Evolutionary conservation across 2,113 vertebrate species (phyloP).

Genomic region (Aviceda subcristata): DNA sequence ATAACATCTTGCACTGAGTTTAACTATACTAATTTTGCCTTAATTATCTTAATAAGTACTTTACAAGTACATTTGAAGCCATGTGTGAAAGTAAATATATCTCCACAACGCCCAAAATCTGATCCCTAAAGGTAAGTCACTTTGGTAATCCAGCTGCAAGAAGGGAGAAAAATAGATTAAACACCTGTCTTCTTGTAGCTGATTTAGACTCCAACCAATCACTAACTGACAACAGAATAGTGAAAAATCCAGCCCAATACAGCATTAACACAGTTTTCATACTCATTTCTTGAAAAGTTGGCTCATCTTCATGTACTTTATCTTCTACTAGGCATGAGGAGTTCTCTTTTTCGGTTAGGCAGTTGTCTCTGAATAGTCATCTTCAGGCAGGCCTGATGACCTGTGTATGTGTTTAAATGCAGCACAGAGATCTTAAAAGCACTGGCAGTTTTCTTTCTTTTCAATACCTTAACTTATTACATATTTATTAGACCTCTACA

Average conservation of each 20-base stretch:
- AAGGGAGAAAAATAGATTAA: background rate
- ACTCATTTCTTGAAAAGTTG: background rate
- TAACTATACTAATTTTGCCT: background rate
- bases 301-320: background rate
- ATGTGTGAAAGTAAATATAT: background rate
- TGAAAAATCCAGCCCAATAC: background rate
- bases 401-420: background rate
- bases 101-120: background rate
- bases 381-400: background rate
- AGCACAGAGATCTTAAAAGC: background rate
- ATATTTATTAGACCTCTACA: background rate
- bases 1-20: background rate
- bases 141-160: background rate
- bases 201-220: background rate
- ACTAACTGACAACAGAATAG: background rate
- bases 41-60: background rate
- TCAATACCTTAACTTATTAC: background rate
- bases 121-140: background rate
- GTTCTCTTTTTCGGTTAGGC: background rate
- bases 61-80: background rate
- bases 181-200: background rate
- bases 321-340: background rate
- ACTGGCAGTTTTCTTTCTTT: background rate
- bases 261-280: background rate
- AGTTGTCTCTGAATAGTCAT: background rate